These are phyloP conservation scores for Monoplex corrugatus DNA, from an alignment of 2,888 invertebrate genomes.

Conservation along the genomic window DNA sequence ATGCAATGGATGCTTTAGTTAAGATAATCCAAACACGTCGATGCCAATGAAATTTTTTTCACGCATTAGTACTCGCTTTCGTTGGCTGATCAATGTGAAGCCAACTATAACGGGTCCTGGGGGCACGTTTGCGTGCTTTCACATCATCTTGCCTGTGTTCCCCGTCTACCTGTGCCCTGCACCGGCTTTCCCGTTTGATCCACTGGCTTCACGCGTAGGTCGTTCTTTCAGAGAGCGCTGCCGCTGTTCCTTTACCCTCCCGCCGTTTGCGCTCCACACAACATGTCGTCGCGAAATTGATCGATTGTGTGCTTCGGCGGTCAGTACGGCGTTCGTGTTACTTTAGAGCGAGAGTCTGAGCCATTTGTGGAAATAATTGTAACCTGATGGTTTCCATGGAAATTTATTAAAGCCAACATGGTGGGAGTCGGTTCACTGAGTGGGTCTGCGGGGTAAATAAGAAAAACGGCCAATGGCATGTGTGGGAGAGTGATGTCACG, in stretches of 20 bases:
- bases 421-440: neutral
- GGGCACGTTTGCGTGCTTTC: slow-evolving; percentile 49
- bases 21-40: neutral
- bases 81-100: slow-evolving; percentile 7
- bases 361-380: neutral
- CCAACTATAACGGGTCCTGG: slow-evolving; percentile 26
- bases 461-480: slow-evolving; percentile 30
- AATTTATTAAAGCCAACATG: neutral
- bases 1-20: neutral
- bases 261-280: slow-evolving; percentile 8
- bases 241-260: slow-evolving; percentile 62
- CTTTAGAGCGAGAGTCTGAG: neutral
- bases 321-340: neutral
- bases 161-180: slow-evolving; percentile 52
- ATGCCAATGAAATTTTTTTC: neutral
- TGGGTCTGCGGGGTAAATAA: slow-evolving; percentile 33
- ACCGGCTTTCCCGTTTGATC: slow-evolving; percentile 51
- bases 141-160: slow-evolving; percentile 53
- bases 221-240: slow-evolving; percentile 49
- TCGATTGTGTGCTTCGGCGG: neutral
- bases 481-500: slow-evolving; percentile 48
- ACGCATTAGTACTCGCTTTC: slow-evolving; percentile 24
- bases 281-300: neutral
- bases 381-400: neutral
- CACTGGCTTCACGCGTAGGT: slow-evolving; percentile 36